Conservation (phyloP, 2,888 invertebrate genomes). For the Tipula helvola region DNA sequence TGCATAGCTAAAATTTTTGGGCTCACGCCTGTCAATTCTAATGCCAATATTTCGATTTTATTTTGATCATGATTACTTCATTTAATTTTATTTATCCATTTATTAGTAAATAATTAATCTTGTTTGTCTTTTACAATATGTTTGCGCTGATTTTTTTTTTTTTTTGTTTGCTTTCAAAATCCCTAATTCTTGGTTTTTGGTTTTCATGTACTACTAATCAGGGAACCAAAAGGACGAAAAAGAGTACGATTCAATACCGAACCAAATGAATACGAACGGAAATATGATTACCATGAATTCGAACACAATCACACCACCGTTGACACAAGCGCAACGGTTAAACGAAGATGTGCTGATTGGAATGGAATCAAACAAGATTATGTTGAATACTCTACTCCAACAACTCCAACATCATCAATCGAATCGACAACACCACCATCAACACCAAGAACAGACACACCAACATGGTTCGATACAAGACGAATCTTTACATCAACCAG, state of each 20-base stretch:
- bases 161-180: not conserved
- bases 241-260: constrained; percentile 13
- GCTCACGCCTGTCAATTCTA: not conserved
- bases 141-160: not conserved
- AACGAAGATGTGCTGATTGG: constrained; percentile 4
- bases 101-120: not conserved
- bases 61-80: not conserved
- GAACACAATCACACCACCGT: constrained; percentile 12
- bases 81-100: not conserved
- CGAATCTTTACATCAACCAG: not conserved
- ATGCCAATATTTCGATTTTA: not conserved
- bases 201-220: constrained; percentile 16
- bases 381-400: not conserved
- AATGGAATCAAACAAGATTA: constrained; percentile 5
- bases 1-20: not conserved
- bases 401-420: constrained; percentile 8
- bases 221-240: constrained; percentile 14
- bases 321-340: constrained; percentile 11
- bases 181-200: constrained; percentile 23
- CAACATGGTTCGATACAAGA: not conserved
- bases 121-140: not conserved
- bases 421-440: not conserved
- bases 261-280: not conserved
- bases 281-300: not conserved
- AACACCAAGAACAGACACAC: not conserved